Base-by-base conservation (phyloP, 2,888 invertebrate species). In the Epinotia nisella region DNA sequence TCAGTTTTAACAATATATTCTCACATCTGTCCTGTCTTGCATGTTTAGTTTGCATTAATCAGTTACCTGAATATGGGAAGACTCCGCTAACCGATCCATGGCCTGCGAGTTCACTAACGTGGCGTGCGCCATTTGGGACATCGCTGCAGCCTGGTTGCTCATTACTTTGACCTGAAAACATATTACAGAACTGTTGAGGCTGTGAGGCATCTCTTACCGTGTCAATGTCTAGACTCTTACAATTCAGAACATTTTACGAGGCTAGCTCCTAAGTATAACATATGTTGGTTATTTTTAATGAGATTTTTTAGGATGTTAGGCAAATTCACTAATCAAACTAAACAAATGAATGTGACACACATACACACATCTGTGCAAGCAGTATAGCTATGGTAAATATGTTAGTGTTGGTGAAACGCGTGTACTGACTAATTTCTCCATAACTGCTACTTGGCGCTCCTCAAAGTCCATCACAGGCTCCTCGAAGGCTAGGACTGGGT, bases 41-140 rank as follows among this genome's bases (percentile, higher is more conserved):
- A n/a, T n/a, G 49, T n/a, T 49, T n/a, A 41, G 41, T 51, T n/a
- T 9, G 19, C 17, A 19, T 19, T n/a, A n/a, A n/a, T 45, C 10
- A 51, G 13, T 45, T n/a, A 71, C 93, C 88, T 93, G 93, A 81
- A 92, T 85, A 13, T 90, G 87, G 0, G 92, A 87, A 0, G 93
- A 90, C 3, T 93, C 92, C 0, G 93, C 93, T 1, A 93, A 75
- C 17, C 89, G 81, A 64, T 92, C 90, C 90, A 92, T 88, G 0
- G 93, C 92, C 74, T 88, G 90, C 0, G 92, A 85, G 75, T 84
- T 87, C 2, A 83, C 78, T 1, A 83, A 83, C 0, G 91, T 84
- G 15, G 93, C 91, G 17, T 86, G 87, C 19, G 93, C 92, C 17
- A 92, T 62, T 76, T 90, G 90, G 0, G 87, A 70, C 83, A 93